Conservation (phyloP, 2,888 invertebrate genomes). For the Imbricaverruca yamaguchii region DNA sequence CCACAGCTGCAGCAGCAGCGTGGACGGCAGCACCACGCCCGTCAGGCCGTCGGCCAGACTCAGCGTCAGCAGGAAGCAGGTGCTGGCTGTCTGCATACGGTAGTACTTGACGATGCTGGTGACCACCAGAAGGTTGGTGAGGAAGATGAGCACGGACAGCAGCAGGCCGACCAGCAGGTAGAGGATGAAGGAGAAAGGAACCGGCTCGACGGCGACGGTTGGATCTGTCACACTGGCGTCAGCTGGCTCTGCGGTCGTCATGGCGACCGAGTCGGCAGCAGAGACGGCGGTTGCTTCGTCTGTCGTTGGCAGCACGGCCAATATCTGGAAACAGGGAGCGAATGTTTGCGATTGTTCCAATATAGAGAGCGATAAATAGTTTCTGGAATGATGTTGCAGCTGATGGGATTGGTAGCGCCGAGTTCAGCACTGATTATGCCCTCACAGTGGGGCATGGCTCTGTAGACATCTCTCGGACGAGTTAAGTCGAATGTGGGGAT, state of each 20-base stretch:
- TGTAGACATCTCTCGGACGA: no score
- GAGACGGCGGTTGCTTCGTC: no score
- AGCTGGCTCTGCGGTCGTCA: not conserved
- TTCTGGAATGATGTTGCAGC: no score
- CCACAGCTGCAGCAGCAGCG: constrained; percentile 21
- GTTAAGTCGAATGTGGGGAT: no score
- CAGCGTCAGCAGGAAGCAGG: constrained; percentile 5
- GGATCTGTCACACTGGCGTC: not conserved
- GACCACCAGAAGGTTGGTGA: not conserved
- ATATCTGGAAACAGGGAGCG: no score
- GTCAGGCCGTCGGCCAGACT: not conserved
- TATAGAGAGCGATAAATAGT: no score
- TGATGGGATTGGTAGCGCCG: no score
- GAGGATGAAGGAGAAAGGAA: not conserved
- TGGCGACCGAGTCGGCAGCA: not conserved
- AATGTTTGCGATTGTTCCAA: no score
- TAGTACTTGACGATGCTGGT: constrained; percentile 5
- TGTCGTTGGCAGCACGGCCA: no score
- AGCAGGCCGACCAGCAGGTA: constrained; percentile 4
- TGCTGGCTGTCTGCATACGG: constrained; percentile 13
- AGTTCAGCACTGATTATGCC: no score
- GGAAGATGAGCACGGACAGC: not conserved
- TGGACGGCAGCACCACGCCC: not conserved
- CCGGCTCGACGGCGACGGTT: not conserved
- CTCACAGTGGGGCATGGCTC: no score